phyloP scores from a whole-genome alignment of 2,113 vertebrate species.

The Baryphthengus martii region DNA sequence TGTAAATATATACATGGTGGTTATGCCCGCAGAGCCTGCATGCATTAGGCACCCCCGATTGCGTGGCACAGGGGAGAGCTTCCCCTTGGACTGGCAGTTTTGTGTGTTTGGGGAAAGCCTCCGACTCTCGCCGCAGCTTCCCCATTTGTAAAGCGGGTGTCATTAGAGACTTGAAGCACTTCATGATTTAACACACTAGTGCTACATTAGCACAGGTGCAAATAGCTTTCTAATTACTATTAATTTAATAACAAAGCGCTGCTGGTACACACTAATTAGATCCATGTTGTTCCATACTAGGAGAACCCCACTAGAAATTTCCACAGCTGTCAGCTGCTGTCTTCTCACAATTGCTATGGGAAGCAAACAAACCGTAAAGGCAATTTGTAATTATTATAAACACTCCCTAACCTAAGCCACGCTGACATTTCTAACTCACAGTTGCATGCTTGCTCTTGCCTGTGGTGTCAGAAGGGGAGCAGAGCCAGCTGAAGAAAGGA shows the following conservation, averaged over 20 bases:
- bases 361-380: constrained; percentile 64
- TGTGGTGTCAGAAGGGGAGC: constrained; percentile 14
- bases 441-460: constrained; percentile 16
- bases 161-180: not conserved
- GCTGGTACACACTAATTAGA: constrained; percentile 33
- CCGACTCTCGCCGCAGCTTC: fast-evolving
- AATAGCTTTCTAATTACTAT: constrained; percentile 31
- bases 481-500: not conserved
- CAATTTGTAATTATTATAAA: constrained; percentile 61
- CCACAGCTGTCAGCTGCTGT: constrained; percentile 59
- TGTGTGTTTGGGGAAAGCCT: not conserved
- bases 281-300: not conserved
- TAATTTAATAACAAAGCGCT: constrained; percentile 14
- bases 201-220: constrained; percentile 48
- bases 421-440: constrained; percentile 32
- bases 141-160: not conserved
- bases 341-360: constrained; percentile 34
- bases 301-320: not conserved
- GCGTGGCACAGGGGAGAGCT: not conserved
- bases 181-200: not conserved
- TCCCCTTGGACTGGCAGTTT: not conserved
- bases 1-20: too few relatives aligned
- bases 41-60: not conserved
- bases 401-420: constrained; percentile 57
- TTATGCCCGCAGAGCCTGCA: not conserved